phyloP scores from a whole-genome alignment of 2,113 vertebrate genomes.

The Cebus imitator region DNA sequence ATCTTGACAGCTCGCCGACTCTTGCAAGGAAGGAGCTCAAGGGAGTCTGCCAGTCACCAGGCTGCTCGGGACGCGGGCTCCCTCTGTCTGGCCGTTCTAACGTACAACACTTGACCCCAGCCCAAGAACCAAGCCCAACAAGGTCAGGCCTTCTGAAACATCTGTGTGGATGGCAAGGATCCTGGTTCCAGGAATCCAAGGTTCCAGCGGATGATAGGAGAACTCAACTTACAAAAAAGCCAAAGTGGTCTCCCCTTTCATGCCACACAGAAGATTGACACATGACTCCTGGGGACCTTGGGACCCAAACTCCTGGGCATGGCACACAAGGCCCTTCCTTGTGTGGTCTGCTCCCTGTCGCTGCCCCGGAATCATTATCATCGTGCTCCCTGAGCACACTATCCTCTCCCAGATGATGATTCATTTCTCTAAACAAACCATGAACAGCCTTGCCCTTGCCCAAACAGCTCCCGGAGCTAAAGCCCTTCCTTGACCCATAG shows the following conservation, averaged over 20 bases:
- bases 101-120: neutral
- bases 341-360: neutral
- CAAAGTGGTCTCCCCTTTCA: fast-evolving
- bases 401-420: neutral
- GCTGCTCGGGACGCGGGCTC: neutral
- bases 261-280: neutral
- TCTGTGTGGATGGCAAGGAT: neutral
- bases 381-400: neutral
- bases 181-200: neutral
- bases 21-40: neutral
- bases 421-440: neutral
- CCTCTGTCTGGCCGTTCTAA: neutral
- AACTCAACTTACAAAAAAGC: neutral
- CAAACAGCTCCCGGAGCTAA: neutral
- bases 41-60: neutral
- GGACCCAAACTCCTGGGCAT: neutral
- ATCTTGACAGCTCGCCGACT: neutral
- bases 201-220: neutral
- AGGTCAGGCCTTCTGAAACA: neutral
- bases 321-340: neutral
- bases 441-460: neutral
- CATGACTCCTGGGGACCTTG: neutral
- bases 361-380: neutral
- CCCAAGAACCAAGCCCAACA: neutral
- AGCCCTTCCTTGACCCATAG: neutral